Evolutionary conservation across 1,140 invertebrate genomes (phyloP).

Genomic region (Cardiocondyla obscurior): DNA sequence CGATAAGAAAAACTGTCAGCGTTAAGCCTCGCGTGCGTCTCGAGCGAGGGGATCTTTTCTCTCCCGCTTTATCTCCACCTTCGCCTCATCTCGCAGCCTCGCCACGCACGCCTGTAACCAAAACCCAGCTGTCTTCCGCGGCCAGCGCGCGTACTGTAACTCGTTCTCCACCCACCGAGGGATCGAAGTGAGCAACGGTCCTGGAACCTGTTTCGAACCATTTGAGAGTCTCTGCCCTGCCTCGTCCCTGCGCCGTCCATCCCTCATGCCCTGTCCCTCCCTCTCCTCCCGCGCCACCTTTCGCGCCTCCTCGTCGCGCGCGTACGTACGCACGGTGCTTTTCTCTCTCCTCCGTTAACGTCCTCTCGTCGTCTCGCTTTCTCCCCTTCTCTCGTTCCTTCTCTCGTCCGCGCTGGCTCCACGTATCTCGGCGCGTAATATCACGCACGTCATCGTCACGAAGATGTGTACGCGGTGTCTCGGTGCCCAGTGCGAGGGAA

Average conservation of each 20-base stretch:
- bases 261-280: conserved; percentile 55
- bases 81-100: conserved; percentile 69
- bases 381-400: conserved; percentile 16
- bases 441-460: conserved; percentile 77
- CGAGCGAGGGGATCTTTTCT: conserved; percentile 8
- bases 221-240: conserved; percentile 76
- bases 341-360: conserved; percentile 43
- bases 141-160: conserved; percentile 73
- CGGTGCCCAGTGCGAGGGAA: conserved; percentile 45
- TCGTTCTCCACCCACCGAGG: conserved; percentile 77
- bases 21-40: not conserved
- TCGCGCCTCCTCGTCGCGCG: conserved; percentile 33
- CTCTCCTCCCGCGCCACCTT: conserved; percentile 10
- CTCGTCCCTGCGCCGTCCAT: conserved; percentile 64
- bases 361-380: conserved; percentile 48
- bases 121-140: conserved; percentile 77
- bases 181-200: conserved; percentile 75
- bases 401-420: conserved; percentile 55
- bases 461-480: conserved; percentile 72
- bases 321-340: conserved; percentile 30
- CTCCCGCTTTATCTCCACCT: conserved; percentile 44
- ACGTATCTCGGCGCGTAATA: conserved; percentile 75
- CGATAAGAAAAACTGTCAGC: not conserved
- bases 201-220: conserved; percentile 78
- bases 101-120: conserved; percentile 75